phyloP scores from a whole-genome alignment of 2,113 vertebrate species.

The Isurus oxyrinchus region DNA sequence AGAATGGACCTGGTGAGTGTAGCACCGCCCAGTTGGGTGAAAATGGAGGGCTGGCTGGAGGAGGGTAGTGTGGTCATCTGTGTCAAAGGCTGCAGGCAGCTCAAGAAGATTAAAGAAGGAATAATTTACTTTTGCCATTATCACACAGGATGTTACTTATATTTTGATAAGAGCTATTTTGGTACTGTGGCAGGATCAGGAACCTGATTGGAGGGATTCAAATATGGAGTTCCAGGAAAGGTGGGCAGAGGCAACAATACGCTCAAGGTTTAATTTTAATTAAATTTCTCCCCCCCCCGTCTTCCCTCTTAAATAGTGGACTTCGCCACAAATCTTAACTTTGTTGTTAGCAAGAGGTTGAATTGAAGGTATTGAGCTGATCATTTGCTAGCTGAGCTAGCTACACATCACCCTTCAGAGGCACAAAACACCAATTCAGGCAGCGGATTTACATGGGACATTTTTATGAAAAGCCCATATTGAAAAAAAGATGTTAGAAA shows the following conservation, averaged over 20 bases:
- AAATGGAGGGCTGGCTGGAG: background rate
- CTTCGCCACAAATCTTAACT: background rate
- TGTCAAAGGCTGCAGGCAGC: background rate
- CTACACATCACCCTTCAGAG: background rate
- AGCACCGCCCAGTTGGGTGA: too few relatives aligned
- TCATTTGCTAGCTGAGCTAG: background rate
- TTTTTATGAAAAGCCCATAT: background rate
- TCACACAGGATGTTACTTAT: too few relatives aligned
- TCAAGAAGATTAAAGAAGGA: background rate
- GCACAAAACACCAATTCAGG: background rate
- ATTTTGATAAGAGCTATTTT: too few relatives aligned
- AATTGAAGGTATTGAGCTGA: background rate
- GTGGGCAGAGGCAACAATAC: too few relatives aligned
- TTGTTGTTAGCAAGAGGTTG: background rate
- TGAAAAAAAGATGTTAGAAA: background rate
- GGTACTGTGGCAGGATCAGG: too few relatives aligned
- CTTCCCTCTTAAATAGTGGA: background rate
- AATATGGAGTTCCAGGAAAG: too few relatives aligned
- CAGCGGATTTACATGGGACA: background rate
- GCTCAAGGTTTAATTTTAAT: too few relatives aligned
- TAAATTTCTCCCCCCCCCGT: too few relatives aligned
- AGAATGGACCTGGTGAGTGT: background rate
- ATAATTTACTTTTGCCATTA: background rate
- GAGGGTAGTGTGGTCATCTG: background rate
- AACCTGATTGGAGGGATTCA: too few relatives aligned